Percentiles rank a stretch among this genome's conserved stretches.
phyloP scores from a whole-genome alignment of 2,797 vertebrate species.

The Ciconia nigra region DNA sequence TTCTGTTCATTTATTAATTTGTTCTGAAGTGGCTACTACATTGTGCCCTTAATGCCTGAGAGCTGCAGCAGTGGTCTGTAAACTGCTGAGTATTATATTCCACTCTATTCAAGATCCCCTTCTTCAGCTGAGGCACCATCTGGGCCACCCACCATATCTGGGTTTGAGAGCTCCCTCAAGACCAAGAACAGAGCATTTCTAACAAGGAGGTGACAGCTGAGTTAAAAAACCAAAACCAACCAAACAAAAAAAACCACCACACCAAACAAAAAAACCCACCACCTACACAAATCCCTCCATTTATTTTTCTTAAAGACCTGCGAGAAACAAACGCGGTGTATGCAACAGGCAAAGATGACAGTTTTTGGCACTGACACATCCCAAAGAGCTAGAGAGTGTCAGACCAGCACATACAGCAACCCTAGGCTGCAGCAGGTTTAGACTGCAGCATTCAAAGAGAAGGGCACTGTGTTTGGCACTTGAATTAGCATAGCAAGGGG shows the following conservation, averaged over 20 bases:
- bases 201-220: neutral
- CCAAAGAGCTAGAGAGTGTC: neutral
- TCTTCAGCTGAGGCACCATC: neutral
- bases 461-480: neutral
- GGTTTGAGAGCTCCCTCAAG: neutral
- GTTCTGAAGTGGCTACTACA: neutral
- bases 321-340: neutral
- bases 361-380: neutral
- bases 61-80: neutral
- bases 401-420: neutral
- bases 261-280: no score
- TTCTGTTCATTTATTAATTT: conserved; percentile 1
- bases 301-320: neutral
- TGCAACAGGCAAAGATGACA: neutral
- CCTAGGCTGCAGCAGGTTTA: neutral
- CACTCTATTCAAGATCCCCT: neutral
- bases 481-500: neutral
- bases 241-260: neutral
- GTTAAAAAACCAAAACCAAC: neutral
- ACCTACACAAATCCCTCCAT: neutral
- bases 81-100: neutral
- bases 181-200: neutral
- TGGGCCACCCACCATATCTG: neutral
- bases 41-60: neutral
- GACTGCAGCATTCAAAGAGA: neutral